phyloP scores from a whole-genome alignment of 2,113 vertebrate species.

The Zootoca vivipara region DNA sequence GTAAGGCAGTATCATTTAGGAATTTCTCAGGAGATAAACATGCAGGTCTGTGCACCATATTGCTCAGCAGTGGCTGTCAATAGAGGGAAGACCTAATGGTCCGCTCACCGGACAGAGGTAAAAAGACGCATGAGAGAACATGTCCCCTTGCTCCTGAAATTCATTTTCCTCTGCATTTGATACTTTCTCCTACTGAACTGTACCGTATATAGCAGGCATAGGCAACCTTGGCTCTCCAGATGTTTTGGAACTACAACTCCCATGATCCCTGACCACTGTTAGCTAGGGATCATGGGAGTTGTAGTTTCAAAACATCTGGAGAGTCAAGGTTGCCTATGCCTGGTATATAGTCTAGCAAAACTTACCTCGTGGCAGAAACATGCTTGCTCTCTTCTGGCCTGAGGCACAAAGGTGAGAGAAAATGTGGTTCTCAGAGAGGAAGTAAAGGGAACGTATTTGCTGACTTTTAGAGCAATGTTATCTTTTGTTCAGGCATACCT shows the following conservation, averaged over 20 bases:
- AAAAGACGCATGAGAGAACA: not conserved
- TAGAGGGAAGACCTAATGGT: slow-evolving; percentile 32
- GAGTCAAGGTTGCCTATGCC: too few species aligned
- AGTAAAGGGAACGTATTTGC: not conserved
- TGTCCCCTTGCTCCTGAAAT: slow-evolving; percentile 8
- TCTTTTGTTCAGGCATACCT: not conserved
- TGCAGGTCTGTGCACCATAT: slow-evolving; percentile 23
- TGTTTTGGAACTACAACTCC: too few species aligned
- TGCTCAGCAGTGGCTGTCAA: slow-evolving; percentile 52
- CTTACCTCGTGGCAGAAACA: slow-evolving; percentile 16
- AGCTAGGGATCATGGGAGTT: too few species aligned
- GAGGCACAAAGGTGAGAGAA: not conserved
- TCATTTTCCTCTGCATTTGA: not conserved
- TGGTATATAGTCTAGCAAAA: not conserved
- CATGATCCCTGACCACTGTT: too few species aligned
- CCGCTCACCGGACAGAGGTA: slow-evolving; percentile 25
- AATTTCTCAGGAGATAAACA: slow-evolving; percentile 54
- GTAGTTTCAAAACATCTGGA: too few species aligned
- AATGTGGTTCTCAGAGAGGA: not conserved
- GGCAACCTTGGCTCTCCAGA: too few species aligned
- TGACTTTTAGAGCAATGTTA: not conserved
- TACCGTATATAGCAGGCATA: not conserved
- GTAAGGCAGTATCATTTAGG: slow-evolving; percentile 41
- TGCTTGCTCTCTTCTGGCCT: slow-evolving; percentile 17
- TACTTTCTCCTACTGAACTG: slow-evolving; percentile 6